Conservation (phyloP, 1,140 invertebrate species). For the Dryas iulia region DNA sequence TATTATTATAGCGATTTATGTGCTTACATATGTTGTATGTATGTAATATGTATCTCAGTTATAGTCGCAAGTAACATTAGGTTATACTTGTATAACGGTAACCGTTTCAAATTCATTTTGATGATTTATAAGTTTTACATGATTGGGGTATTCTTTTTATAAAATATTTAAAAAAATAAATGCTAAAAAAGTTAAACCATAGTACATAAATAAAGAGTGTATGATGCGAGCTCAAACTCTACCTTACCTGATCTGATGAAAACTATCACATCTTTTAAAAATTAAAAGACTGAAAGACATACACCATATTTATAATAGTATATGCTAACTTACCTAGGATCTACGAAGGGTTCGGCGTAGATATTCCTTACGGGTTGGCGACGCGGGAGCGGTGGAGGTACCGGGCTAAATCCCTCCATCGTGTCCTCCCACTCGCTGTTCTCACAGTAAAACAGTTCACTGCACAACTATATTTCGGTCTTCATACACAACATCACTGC, state of each 20-base stretch:
- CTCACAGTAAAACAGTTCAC: conserved; percentile 58
- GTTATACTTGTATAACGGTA: no score
- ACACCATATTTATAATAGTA: neutral
- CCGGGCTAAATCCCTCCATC: conserved; percentile 79
- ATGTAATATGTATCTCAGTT: no score
- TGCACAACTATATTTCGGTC: conserved; percentile 56
- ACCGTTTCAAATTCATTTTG: no score
- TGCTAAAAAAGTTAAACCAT: no score
- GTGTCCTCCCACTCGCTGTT: conserved; percentile 77
- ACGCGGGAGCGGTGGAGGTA: conserved; percentile 76
- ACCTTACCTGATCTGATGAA: neutral
- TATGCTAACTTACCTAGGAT: conserved; percentile 71
- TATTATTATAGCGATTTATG: neutral
- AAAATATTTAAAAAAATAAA: no score
- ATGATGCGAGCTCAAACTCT: no score
- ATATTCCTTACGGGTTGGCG: conserved; percentile 78
- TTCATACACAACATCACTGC: conserved; percentile 59
- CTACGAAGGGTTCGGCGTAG: conserved; percentile 79
- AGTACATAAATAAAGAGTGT: no score
- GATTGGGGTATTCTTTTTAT: no score
- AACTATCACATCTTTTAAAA: neutral
- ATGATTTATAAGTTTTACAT: no score
- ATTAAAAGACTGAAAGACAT: neutral
- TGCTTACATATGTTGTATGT: neutral
- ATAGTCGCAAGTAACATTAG: no score